phyloP scores from a whole-genome alignment of 2,888 invertebrate genomes.

The Hemaris fuciformis region DNA sequence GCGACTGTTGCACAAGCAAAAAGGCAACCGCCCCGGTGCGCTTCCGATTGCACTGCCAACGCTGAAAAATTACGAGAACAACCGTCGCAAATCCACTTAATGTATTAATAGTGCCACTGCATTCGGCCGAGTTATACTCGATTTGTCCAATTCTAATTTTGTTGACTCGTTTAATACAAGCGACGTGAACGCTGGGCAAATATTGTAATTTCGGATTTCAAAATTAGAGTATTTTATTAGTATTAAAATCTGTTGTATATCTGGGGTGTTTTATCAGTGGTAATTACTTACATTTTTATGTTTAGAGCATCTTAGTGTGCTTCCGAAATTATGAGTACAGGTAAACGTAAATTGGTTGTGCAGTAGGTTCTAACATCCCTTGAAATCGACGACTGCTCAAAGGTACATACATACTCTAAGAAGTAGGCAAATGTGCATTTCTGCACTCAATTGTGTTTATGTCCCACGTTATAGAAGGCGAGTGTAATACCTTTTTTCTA shows the following conservation, averaged over 20 bases:
- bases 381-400: too few relatives aligned
- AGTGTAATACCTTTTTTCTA: too few relatives aligned
- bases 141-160: not conserved
- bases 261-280: too few relatives aligned
- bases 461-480: too few relatives aligned
- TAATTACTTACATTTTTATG: too few relatives aligned
- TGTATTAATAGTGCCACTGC: conserved; percentile 39
- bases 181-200: conserved; percentile 4
- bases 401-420: too few relatives aligned
- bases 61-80: conserved; percentile 74
- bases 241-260: not conserved
- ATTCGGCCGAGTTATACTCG: conserved; percentile 1
- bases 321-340: too few relatives aligned
- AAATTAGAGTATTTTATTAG: not conserved
- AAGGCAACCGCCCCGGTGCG: conserved; percentile 68
- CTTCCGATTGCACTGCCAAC: conserved; percentile 77
- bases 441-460: too few relatives aligned
- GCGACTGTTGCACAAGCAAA: conserved; percentile 67
- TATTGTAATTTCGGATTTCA: not conserved
- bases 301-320: too few relatives aligned
- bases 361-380: too few relatives aligned
- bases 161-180: conserved; percentile 2
- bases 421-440: too few relatives aligned
- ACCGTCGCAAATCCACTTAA: conserved; percentile 54
- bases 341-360: too few relatives aligned